A percentile compares a stretch with the other conserved stretches of the same genome.
phyloP scores from a whole-genome alignment of 2,888 invertebrate genomes.

The Noctuana brunneofusca region DNA sequence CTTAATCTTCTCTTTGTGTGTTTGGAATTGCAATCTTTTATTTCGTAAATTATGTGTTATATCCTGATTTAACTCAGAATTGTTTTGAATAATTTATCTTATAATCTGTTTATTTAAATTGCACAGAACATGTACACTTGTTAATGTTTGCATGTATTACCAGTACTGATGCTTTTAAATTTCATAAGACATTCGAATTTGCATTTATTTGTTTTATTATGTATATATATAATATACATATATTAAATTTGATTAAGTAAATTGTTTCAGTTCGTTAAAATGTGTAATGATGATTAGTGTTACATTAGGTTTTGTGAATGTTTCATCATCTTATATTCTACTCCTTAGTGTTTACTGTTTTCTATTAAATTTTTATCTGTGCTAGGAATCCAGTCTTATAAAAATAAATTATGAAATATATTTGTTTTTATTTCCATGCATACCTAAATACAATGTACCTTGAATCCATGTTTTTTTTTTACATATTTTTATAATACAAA shows the following conservation, averaged over 20 bases:
- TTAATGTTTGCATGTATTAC: slow-evolving; percentile 53
- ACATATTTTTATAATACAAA: too few species aligned
- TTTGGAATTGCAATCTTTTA: slow-evolving; percentile 26
- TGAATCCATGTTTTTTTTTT: too few species aligned
- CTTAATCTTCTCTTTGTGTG: slow-evolving; percentile 20
- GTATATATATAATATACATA: slow-evolving; percentile 2
- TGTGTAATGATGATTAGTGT: slow-evolving; percentile 45
- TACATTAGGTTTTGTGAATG: slow-evolving; percentile 63
- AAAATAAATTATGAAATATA: slow-evolving; percentile 58
- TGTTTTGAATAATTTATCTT: slow-evolving; percentile 15
- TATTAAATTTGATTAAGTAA: slow-evolving; percentile 2
- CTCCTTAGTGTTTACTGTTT: slow-evolving; percentile 75
- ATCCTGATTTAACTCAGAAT: not conserved
- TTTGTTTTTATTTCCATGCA: slow-evolving; percentile 9
- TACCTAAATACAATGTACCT: too few species aligned
- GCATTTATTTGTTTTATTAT: slow-evolving; percentile 31
- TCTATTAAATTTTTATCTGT: slow-evolving; percentile 68
- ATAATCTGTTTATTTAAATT: slow-evolving; percentile 29
- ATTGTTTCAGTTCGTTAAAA: slow-evolving; percentile 20
- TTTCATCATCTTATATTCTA: slow-evolving; percentile 73
- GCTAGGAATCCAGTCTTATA: slow-evolving; percentile 70
- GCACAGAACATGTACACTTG: slow-evolving; percentile 55
- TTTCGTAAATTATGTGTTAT: slow-evolving; percentile 4
- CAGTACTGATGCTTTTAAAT: slow-evolving; percentile 47
- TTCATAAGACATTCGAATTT: slow-evolving; percentile 22